Evolutionary conservation across 2,113 vertebrate species (phyloP).

Genomic region (Rhynchomys soricoides): DNA sequence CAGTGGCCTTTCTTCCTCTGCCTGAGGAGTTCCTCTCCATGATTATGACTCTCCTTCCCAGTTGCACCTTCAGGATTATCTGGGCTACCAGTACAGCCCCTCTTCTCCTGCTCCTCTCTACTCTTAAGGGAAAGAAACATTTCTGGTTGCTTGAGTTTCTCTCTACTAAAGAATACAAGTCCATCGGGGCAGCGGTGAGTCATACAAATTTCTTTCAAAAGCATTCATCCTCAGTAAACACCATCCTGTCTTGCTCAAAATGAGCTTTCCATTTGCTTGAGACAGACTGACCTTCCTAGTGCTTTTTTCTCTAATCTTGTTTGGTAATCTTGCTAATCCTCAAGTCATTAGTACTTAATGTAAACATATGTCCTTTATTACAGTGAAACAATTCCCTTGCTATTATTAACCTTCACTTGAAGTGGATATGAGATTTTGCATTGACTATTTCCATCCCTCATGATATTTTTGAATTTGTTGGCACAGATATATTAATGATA

Average conservation of each 20-base stretch:
- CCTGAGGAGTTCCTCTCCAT: rapidly evolving
- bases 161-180: neutral
- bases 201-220: neutral
- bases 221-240: neutral
- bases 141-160: neutral
- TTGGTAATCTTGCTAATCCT: neutral
- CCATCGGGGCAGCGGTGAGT: neutral
- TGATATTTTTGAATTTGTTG: neutral
- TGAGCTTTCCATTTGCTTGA: neutral
- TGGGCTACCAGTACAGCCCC: neutral
- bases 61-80: neutral
- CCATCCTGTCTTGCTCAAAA: neutral
- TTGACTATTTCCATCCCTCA: neutral
- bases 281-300: neutral
- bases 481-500: neutral
- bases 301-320: neutral
- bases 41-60: neutral
- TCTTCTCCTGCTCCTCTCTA: neutral
- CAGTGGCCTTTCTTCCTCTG: neutral
- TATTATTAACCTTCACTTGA: neutral
- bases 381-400: neutral
- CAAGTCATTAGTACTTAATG: neutral
- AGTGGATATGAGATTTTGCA: neutral
- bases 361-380: neutral
- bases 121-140: neutral